Percentiles rank a stretch among this genome's conserved stretches.
Evolutionary conservation across 2,113 vertebrate species (phyloP).

Genomic region (Nymphicus hollandicus): DNA sequence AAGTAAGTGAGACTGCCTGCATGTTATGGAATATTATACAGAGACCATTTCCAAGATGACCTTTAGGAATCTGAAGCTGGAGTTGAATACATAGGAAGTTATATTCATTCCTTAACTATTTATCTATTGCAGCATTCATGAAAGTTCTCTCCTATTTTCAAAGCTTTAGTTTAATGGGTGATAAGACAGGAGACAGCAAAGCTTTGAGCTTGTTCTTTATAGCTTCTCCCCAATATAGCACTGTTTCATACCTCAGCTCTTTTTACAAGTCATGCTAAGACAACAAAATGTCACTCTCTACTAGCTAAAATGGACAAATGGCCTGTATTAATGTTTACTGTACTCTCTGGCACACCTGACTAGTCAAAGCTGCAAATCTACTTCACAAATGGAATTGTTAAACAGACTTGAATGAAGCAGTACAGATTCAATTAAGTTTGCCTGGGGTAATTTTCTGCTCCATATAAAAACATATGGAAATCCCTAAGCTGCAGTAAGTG

Average conservation of each 20-base stretch:
- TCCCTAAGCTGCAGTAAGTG: conserved; percentile 64
- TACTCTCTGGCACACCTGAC: conserved; percentile 9
- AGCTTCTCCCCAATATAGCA: not conserved
- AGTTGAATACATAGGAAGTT: not conserved
- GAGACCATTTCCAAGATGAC: conserved; percentile 8
- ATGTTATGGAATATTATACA: not conserved
- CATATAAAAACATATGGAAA: conserved; percentile 1
- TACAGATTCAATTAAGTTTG: not conserved
- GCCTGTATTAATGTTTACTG: not conserved
- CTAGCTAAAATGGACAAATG: not conserved
- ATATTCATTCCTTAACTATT: not conserved
- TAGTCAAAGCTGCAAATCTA: conserved; percentile 32
- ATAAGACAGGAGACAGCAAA: conserved; percentile 29
- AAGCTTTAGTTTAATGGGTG: not conserved
- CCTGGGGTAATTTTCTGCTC: conserved; percentile 12
- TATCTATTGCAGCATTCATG: conserved; percentile 18
- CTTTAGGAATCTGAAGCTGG: conserved; percentile 41
- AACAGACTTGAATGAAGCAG: conserved; percentile 28
- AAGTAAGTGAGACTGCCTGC: conserved; percentile 61
- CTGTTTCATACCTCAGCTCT: not conserved
- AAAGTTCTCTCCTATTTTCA: conserved; percentile 22
- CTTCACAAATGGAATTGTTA: conserved; percentile 6
- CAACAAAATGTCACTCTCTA: not conserved
- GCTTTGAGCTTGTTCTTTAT: not conserved
- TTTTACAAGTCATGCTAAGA: not conserved